These are phyloP conservation scores for Trematocara caparti DNA, from an alignment of 2,797 vertebrate species.

Conservation along the genomic window DNA sequence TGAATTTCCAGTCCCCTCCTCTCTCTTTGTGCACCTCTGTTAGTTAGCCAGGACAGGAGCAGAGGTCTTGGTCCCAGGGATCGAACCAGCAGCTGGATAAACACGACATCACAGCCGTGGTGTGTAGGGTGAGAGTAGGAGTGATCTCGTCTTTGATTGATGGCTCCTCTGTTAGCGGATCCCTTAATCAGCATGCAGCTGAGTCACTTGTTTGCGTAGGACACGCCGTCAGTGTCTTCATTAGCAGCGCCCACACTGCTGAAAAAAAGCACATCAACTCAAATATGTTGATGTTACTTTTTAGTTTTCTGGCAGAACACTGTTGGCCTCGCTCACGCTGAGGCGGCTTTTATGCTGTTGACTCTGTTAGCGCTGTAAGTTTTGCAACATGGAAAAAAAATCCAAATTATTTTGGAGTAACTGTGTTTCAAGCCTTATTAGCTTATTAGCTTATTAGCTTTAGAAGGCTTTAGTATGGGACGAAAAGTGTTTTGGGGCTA, in stretches of 20 bases:
- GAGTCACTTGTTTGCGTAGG: constrained; percentile 41
- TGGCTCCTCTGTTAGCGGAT: constrained; percentile 38
- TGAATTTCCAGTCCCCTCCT: neutral
- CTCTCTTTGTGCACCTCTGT: neutral
- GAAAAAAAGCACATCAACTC: neutral
- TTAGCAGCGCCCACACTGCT: constrained; percentile 42
- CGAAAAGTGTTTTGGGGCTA: neutral
- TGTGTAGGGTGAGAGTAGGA: constrained; percentile 35
- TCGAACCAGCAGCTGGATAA: constrained; percentile 49
- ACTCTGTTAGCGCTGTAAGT: neutral
- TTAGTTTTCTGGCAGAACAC: neutral
- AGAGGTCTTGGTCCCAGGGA: constrained; percentile 18
- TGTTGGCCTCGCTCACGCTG: neutral
- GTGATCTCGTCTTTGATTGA: constrained; percentile 46
- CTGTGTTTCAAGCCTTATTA: neutral
- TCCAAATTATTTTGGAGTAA: neutral
- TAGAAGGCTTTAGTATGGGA: neutral
- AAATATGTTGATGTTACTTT: neutral
- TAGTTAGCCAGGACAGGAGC: constrained; percentile 47
- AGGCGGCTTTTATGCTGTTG: neutral
- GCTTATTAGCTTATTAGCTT: neutral
- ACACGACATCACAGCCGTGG: constrained; percentile 14
- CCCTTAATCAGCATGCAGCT: constrained; percentile 56
- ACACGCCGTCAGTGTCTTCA: constrained; percentile 35
- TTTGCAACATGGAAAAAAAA: neutral